Percentiles rank a stretch among this genome's conserved stretches.
These are phyloP conservation scores for Pocota personata DNA, from an alignment of 2,888 invertebrate genomes.

Conservation along the genomic window DNA sequence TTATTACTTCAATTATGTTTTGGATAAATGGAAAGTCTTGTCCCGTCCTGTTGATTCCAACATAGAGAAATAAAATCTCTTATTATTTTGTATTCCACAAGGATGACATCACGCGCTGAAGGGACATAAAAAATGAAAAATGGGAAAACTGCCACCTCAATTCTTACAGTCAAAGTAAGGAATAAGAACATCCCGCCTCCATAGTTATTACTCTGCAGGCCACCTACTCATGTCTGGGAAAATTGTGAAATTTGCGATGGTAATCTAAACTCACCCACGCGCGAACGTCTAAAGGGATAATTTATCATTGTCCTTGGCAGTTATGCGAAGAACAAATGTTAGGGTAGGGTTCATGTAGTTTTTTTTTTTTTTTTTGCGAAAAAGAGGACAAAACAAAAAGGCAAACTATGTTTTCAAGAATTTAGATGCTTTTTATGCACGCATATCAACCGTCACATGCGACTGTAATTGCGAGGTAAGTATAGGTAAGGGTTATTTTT, in stretches of 20 bases:
- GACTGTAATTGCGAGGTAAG: background rate
- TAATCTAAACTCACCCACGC: background rate
- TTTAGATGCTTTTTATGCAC: background rate
- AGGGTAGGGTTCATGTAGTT: background rate
- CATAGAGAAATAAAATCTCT: background rate
- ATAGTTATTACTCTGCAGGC: no score
- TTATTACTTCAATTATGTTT: background rate
- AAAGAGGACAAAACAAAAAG: background rate
- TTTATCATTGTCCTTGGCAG: background rate
- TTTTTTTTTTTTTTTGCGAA: background rate
- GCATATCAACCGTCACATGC: background rate
- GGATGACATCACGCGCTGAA: background rate
- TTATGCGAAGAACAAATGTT: background rate
- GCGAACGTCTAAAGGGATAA: background rate
- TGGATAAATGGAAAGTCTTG: background rate
- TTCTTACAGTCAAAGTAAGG: no score
- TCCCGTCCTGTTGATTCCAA: background rate
- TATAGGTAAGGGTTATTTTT: conserved; percentile 1
- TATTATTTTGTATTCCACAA: background rate
- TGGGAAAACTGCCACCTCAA: background rate
- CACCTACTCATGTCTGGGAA: background rate
- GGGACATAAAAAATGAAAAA: background rate
- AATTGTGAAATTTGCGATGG: background rate
- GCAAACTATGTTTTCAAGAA: background rate
- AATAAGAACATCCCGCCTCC: no score